phyloP scores from a whole-genome alignment of 2,888 invertebrate species.

The Adelphocoris suturalis region DNA sequence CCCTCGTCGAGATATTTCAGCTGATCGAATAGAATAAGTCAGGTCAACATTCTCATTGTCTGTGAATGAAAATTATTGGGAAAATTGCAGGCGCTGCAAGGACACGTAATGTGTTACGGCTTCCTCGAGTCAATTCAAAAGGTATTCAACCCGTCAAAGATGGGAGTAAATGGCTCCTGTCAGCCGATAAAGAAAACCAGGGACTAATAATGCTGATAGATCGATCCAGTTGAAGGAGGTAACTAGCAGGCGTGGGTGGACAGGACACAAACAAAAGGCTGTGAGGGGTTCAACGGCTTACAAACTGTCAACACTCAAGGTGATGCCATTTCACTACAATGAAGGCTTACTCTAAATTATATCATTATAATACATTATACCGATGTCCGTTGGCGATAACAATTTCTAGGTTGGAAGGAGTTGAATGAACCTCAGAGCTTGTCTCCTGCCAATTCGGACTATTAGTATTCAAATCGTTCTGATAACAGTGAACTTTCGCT shows the following conservation, averaged over 20 bases:
- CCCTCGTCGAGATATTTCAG: no score
- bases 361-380: neutral
- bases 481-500: no score
- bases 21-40: no score
- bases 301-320: constrained; percentile 25
- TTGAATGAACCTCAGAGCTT: neutral
- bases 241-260: constrained; percentile 20
- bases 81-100: no score
- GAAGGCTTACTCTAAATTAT: neutral
- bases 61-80: no score
- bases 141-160: neutral
- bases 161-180: constrained; percentile 3
- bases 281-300: neutral
- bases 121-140: constrained; percentile 18
- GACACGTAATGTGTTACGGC: neutral
- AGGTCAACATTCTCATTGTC: no score
- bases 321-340: neutral
- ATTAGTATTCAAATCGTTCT: no score
- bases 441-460: no score
- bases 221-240: constrained; percentile 15
- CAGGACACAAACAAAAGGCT: constrained; percentile 36
- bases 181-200: constrained; percentile 17
- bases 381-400: neutral
- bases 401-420: neutral
- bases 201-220: constrained; percentile 22